phyloP scores from a whole-genome alignment of 1,140 invertebrate species.

The Dreissena rostriformis region DNA sequence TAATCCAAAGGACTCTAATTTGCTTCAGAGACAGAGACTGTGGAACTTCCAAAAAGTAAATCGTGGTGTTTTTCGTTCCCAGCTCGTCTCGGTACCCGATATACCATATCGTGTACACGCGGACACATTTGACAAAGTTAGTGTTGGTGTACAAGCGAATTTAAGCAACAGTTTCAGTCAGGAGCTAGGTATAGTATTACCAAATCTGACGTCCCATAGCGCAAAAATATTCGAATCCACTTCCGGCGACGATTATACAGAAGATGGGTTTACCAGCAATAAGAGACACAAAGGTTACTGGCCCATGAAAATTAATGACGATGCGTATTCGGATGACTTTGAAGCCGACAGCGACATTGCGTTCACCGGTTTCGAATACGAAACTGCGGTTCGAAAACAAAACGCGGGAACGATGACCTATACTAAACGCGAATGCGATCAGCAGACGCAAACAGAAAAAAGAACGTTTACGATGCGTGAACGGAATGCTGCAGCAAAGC shows the following conservation, averaged over 20 bases:
- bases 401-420: conserved; percentile 47
- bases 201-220: conserved; percentile 11
- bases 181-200: conserved; percentile 31
- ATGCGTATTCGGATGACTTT: conserved; percentile 39
- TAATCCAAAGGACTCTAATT: conserved; percentile 47
- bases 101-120: conserved; percentile 44
- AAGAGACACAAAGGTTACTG: conserved; percentile 4
- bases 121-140: conserved; percentile 28
- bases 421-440: neutral
- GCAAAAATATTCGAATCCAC: too few species aligned
- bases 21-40: conserved; percentile 49
- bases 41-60: conserved; percentile 59
- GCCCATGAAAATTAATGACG: neutral
- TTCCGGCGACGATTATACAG: neutral
- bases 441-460: neutral
- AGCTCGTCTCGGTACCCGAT: conserved; percentile 51
- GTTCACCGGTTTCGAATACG: conserved; percentile 30
- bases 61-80: conserved; percentile 45
- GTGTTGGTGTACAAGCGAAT: conserved; percentile 42
- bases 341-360: conserved; percentile 29
- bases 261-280: neutral
- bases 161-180: conserved; percentile 17
- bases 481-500: conserved; percentile 1
- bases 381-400: conserved; percentile 23
- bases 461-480: conserved; percentile 15